Percentiles rank a stretch among this genome's conserved stretches.
phyloP scores from a whole-genome alignment of 2,113 vertebrate genomes.

The Centropus unirufus region DNA sequence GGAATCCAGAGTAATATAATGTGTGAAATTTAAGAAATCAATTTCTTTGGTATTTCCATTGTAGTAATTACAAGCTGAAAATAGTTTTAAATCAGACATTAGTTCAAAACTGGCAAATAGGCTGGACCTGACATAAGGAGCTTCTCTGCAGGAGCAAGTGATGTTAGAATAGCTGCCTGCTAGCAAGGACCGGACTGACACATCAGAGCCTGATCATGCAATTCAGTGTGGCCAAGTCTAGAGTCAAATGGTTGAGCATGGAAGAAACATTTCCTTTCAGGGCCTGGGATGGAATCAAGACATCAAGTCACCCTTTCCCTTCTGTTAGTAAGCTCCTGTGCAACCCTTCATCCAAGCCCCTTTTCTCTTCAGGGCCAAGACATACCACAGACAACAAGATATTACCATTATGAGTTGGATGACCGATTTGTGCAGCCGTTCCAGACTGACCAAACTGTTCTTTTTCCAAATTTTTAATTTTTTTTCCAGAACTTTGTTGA shows the following conservation, averaged over 20 bases:
- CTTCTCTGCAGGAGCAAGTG: neutral
- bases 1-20: constrained; percentile 32
- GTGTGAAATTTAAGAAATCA: constrained; percentile 22
- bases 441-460: neutral
- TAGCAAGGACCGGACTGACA: neutral
- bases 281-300: neutral
- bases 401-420: neutral
- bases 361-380: neutral
- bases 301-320: neutral
- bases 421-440: neutral
- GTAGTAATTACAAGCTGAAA: constrained; percentile 54
- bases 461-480: neutral
- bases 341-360: neutral
- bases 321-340: neutral
- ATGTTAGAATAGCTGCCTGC: neutral
- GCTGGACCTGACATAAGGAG: neutral
- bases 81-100: constrained; percentile 45
- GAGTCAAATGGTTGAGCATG: neutral
- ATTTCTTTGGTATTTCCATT: constrained; percentile 58
- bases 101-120: constrained; percentile 18
- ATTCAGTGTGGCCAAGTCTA: neutral
- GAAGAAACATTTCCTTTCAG: neutral
- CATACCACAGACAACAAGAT: neutral
- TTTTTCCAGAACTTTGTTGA: neutral
- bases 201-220: neutral